phyloP scores from a whole-genome alignment of 2,888 invertebrate species.

The Polyommatus iphigenia region DNA sequence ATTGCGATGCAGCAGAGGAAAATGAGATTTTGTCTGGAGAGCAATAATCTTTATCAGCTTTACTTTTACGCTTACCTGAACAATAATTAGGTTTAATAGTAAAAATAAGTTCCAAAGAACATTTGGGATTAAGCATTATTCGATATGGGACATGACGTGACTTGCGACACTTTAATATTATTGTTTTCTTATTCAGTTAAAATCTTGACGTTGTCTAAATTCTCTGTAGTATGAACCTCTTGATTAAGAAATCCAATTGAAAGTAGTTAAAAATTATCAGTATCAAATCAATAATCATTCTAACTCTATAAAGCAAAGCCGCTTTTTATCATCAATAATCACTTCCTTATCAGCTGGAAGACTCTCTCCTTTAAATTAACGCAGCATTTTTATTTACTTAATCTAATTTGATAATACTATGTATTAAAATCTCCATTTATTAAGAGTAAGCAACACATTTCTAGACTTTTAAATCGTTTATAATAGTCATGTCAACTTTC shows the following conservation, averaged over 20 bases:
- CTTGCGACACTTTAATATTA: no score
- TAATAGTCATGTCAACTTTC: not conserved
- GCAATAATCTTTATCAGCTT: not conserved
- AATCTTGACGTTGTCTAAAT: not conserved
- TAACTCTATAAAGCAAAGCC: no score
- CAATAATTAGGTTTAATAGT: no score
- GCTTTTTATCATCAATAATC: not conserved
- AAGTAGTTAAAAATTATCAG: not conserved
- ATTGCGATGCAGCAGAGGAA: not conserved
- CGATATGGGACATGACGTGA: no score
- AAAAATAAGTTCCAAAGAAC: no score
- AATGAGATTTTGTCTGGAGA: not conserved
- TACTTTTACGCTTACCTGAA: not conserved
- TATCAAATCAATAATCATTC: no score
- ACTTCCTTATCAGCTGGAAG: not conserved
- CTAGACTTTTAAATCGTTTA: not conserved
- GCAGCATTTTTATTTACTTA: no score
- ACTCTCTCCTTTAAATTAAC: no score
- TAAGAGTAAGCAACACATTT: not conserved
- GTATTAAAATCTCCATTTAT: not conserved
- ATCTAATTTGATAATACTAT: no score
- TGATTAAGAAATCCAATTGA: not conserved
- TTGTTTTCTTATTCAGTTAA: no score
- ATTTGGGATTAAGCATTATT: no score
- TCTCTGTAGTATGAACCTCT: not conserved